phyloP scores from a whole-genome alignment of 92 coral and sea anemone species.

The Parazoanthus darwini region DNA sequence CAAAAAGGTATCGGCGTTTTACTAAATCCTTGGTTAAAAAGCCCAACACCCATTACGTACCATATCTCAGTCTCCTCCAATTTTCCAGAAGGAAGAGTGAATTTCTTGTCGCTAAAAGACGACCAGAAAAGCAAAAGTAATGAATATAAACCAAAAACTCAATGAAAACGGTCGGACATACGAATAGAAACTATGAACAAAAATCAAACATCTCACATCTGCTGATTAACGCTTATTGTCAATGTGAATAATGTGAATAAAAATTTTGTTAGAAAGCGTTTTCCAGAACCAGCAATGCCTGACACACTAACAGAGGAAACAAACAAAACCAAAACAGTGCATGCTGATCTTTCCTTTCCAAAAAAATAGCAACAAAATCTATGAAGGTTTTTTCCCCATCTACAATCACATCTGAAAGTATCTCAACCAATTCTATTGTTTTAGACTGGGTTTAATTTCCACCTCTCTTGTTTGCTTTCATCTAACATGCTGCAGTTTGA shows the following conservation, averaged over 20 bases:
- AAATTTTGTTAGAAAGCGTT: not conserved
- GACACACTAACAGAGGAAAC: not conserved
- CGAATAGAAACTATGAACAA: not conserved
- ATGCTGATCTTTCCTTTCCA: not conserved
- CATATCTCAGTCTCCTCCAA: slow-evolving; percentile 37
- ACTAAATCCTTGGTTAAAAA: not conserved
- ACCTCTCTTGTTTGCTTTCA: not conserved
- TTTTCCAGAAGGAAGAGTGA: slow-evolving; percentile 47
- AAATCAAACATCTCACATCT: not conserved
- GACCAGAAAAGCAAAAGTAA: slow-evolving; percentile 38
- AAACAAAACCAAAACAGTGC: not conserved
- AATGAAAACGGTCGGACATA: not conserved
- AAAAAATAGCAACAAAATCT: not conserved
- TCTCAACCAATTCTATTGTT: too few species aligned
- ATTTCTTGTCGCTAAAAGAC: slow-evolving; percentile 46
- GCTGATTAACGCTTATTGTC: not conserved
- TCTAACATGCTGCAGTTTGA: too few species aligned
- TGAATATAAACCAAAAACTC: slow-evolving; percentile 22
- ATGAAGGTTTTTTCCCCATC: not conserved
- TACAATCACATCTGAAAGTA: not conserved
- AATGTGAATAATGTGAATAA: not conserved
- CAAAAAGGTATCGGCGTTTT: not conserved
- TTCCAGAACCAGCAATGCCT: not conserved
- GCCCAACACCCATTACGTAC: slow-evolving; percentile 25
- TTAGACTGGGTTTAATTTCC: not conserved